Evolutionary conservation across 2,113 vertebrate species (phyloP), one percentile per base, ranked within the genome.

Genomic region (Eidolon helvum): DNA sequence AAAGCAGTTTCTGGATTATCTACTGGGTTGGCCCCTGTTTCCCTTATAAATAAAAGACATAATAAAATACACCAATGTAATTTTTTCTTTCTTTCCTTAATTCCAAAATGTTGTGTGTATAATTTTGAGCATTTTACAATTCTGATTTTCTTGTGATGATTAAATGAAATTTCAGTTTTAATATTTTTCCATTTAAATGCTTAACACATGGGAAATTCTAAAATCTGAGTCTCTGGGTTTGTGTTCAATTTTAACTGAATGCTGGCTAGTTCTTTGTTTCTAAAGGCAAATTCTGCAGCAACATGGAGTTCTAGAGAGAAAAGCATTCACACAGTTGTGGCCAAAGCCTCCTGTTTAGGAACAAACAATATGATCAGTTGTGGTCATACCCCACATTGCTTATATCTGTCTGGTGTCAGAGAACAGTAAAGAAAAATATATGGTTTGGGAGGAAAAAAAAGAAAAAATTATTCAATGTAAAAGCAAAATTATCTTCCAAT

Each of bases 1-100:
- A 90, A 96, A 97, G 97, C 90, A 98, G 96, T 95, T 98, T 97
- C 96, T 98, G 97, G 95, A 98, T 97, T 97, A 96, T 93, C 68
- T 91, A 3, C 10, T 71, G 24, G n/a, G 30, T 57, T 77, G 26
- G n/a, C 38, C 26, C n/a, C 59, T 83, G 6, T 65, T 77, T 45
- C 38, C 11, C 45, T 85, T 16, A 14, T 78, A 87, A 66, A 59
- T 79, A 77, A 95, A 68, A 69, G 18, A 57, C 4, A 69, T 15
- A 30, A 11, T 59, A 33, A 78, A 84, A 84, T 71, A 82, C 9
- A 61, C 71, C 15, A 26, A 11, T 68, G 30, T 69, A 79, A n/a
- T 78, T 84, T 94, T 88, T 84, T 6, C 14, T 79, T 87, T 71
- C 59, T 72, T 65, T 59, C 55, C 33, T 75, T 59, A 79, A 53